phyloP scores from a whole-genome alignment of 2,113 vertebrate species.

The Lipophrys pholis region DNA sequence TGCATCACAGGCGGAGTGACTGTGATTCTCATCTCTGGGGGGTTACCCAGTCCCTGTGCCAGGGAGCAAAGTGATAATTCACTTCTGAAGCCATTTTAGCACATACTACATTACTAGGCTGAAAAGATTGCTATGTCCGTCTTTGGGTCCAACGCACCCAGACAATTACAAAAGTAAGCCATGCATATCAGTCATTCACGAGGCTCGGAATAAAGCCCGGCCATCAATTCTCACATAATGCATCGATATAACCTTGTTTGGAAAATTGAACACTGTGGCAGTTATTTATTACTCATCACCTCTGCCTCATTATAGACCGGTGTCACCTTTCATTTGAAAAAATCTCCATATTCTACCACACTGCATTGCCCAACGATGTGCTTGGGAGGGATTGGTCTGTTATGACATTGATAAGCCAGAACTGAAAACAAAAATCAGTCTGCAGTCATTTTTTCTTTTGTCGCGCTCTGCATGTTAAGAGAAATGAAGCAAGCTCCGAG shows the following conservation, averaged over 20 bases:
- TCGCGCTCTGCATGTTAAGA: not conserved
- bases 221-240: conserved; percentile 61
- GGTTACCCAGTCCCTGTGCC: conserved; percentile 51
- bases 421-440: not conserved
- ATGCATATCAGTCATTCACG: conserved; percentile 85
- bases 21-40: conserved; percentile 67
- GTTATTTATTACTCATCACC: conserved; percentile 70
- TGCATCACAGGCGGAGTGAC: conserved; percentile 53
- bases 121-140: conserved; percentile 81
- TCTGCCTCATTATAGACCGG: conserved; percentile 55
- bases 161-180: conserved; percentile 86
- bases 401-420: conserved; percentile 13
- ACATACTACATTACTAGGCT: conserved; percentile 77
- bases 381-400: not conserved
- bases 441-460: not conserved
- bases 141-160: conserved; percentile 84
- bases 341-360: conserved; percentile 48
- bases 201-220: conserved; percentile 74
- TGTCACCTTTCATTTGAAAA: conserved; percentile 70
- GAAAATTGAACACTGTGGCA: conserved; percentile 62
- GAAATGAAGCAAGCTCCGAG: not conserved
- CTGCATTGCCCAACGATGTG: conserved; percentile 18
- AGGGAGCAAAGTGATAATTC: conserved; percentile 81
- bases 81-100: conserved; percentile 81
- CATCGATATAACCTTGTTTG: conserved; percentile 71